Base-by-base conservation (phyloP, 2,797 vertebrate species). In the Halcyon badia region DNA sequence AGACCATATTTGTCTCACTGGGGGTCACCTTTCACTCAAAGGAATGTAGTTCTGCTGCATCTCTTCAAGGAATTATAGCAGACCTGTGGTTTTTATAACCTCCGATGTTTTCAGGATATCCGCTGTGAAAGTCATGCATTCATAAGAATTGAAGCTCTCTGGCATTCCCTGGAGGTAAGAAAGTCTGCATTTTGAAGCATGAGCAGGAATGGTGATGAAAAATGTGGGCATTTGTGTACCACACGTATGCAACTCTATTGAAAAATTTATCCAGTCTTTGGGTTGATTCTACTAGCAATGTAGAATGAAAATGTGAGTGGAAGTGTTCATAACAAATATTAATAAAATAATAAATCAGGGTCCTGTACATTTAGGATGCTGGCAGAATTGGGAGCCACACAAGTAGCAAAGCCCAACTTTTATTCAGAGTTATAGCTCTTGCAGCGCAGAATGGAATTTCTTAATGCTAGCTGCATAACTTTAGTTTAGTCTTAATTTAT, bases 51-150 rank as follows among this genome's bases (percentile, higher is more conserved):
- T 94, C 68, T 87, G 41, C 61, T 94, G 72, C 56, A 65, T 66
- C 37, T 96, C 54, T 94, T 94, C 2, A 9, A 94, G 81, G 68
- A 95, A 93, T 92, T 33, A 64, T 80, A 61, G 33, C 70, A 94
- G 70, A 33, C 26, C 51, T 83, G 57, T 94, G 75, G 56, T 95
- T 97, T 97, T 80, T 95, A 58, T 68, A 54, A 96, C 91, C 51
- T 87, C 24, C 6, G 19, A 77, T 79, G 57, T 94, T 96, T 95
- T 87, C 83, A 93, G 78, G 73, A 52, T 94, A 65, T 93, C 64
- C 48, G 4, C 30, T 90, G 52, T 70, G 83, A 92, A 96, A 96
- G 90, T 83, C 49, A 12, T 42, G 10, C 64, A 70, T 82, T 91
- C 33, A 11, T 52, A 90, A 81, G 61, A 86, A 88, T 3, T 7